Evolutionary conservation across 2,113 vertebrate genomes (phyloP).

Genomic region (Todiramphus saurophagus): DNA sequence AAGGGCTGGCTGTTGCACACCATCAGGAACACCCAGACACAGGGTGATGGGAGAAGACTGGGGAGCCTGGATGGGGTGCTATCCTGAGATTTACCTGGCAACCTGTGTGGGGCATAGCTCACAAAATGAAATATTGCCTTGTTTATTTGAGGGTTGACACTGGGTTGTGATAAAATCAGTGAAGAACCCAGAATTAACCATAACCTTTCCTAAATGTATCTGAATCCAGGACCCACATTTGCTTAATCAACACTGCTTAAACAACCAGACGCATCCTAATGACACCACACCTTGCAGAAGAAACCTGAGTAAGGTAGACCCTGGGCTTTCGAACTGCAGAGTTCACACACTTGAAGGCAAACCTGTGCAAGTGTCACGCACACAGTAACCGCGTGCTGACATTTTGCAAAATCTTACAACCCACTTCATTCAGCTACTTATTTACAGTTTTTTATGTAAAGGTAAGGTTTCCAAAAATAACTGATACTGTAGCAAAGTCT

Average conservation of each 20-base stretch:
- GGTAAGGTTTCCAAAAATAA: not conserved
- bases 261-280: not conserved
- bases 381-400: fast-evolving
- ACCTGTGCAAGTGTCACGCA: too few species aligned
- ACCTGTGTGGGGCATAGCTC: not conserved
- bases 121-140: not conserved
- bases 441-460: not conserved
- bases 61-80: fast-evolving
- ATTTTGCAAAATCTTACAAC: not conserved
- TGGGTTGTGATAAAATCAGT: not conserved
- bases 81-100: not conserved
- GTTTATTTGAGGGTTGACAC: not conserved
- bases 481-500: not conserved
- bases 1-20: not conserved
- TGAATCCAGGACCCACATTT: not conserved
- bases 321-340: fast-evolving
- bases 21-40: not conserved
- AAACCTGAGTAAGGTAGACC: fast-evolving
- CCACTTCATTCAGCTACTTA: not conserved
- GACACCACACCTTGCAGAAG: fast-evolving
- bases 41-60: not conserved
- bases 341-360: not conserved
- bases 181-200: not conserved
- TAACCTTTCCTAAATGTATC: not conserved
- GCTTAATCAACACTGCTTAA: not conserved